These are phyloP conservation scores for Polyommatus icarus DNA, from an alignment of 2,888 invertebrate genomes.

Conservation along the genomic window DNA sequence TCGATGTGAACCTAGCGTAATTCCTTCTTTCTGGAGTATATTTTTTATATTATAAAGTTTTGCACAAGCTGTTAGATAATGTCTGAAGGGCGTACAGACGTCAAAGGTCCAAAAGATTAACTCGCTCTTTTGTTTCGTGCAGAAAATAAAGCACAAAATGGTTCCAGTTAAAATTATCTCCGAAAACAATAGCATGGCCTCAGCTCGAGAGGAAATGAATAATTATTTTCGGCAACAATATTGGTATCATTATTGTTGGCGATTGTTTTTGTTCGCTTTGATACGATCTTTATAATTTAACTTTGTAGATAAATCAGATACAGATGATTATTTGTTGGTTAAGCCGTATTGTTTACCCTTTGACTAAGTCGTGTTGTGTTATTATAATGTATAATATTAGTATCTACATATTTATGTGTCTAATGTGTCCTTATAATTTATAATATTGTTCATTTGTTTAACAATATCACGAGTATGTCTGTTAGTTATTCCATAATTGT, in stretches of 20 bases:
- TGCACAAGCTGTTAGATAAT: no score
- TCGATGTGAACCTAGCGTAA: no score
- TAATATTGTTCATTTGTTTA: no score
- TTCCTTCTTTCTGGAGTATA: no score
- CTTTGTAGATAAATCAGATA: not conserved
- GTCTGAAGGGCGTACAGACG: not conserved
- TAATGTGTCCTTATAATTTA: no score
- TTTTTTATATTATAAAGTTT: no score
- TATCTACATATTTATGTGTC: no score
- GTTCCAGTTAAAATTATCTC: conserved; percentile 7
- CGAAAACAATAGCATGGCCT: not conserved
- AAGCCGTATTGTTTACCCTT: not conserved
- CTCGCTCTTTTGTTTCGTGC: not conserved
- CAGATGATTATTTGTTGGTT: not conserved
- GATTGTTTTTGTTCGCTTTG: conserved; percentile 3
- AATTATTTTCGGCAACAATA: conserved; percentile 16
- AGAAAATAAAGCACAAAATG: conserved; percentile 16
- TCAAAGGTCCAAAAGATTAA: not conserved
- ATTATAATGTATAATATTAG: not conserved
- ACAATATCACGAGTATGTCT: no score
- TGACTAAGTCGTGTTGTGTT: not conserved
- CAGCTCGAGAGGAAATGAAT: conserved; percentile 1
- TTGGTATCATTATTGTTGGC: conserved; percentile 15
- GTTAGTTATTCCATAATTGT: no score
- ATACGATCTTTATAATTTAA: not conserved